phyloP scores from a whole-genome alignment of 2,113 vertebrate genomes.

The Channa argus region DNA sequence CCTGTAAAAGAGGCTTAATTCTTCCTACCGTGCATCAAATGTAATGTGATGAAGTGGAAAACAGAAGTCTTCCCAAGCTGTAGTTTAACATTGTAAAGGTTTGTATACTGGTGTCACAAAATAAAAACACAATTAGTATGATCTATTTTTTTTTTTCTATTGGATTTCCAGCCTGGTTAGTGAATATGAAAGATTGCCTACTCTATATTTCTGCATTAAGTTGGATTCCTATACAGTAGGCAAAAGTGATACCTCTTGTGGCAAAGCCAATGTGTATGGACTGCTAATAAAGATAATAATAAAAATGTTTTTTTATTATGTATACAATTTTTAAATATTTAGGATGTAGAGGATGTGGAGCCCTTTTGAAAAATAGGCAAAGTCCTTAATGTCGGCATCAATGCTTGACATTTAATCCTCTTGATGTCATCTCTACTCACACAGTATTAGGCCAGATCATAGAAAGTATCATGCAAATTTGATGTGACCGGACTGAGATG shows the following conservation, averaged over 20 bases:
- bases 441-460: conserved; percentile 27
- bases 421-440: conserved; percentile 11
- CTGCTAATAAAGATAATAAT: neutral
- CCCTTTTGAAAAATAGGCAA: conserved; percentile 13
- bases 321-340: too few relatives aligned
- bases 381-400: neutral
- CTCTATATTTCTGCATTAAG: neutral
- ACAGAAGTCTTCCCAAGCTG: conserved; percentile 1
- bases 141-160: conserved; percentile 6
- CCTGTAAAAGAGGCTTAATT: conserved; percentile 18
- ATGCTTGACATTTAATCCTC: conserved; percentile 36
- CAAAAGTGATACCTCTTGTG: neutral
- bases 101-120: conserved; percentile 1
- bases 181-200: neutral
- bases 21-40: conserved; percentile 2
- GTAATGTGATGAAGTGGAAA: conserved; percentile 3
- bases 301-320: too few relatives aligned
- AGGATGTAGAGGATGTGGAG: too few relatives aligned
- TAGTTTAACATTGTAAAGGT: neutral
- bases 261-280: conserved; percentile 1
- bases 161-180: neutral
- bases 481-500: conserved; percentile 29
- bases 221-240: neutral
- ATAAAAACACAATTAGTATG: neutral
- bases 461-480: conserved; percentile 29